Evolutionary conservation across 2,113 vertebrate genomes (phyloP).

Genomic region (Heliornis fulica): DNA sequence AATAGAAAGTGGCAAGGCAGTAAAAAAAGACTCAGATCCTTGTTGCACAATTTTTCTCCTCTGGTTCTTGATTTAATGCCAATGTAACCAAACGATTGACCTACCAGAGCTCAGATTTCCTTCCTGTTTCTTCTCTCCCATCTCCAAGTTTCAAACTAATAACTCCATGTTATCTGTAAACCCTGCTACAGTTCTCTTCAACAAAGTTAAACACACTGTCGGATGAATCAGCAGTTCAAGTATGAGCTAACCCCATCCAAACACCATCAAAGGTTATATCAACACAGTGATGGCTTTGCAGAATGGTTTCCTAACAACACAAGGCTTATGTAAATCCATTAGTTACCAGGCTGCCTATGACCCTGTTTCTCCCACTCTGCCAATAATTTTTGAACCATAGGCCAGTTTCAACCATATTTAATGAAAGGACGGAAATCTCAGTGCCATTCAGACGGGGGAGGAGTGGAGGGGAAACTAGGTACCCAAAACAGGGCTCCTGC

Average conservation of each 20-base stretch:
- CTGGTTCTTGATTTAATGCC: constrained; percentile 24
- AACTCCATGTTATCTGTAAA: neutral
- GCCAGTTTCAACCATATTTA: neutral
- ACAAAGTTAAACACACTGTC: neutral
- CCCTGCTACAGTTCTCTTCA: neutral
- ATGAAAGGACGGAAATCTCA: neutral
- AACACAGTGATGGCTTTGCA: neutral
- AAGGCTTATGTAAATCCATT: neutral
- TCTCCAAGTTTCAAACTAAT: neutral
- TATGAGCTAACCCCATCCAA: neutral
- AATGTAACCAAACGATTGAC: constrained; percentile 41
- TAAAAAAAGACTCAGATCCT: neutral
- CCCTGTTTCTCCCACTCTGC: neutral
- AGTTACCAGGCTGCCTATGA: neutral
- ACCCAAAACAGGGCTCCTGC: neutral
- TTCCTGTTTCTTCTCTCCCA: constrained; percentile 48
- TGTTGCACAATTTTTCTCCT: constrained; percentile 45
- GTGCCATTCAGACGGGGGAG: accelerated
- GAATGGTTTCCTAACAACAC: neutral
- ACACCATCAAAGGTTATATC: neutral
- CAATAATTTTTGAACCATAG: neutral
- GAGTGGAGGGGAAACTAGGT: neutral
- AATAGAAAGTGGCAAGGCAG: constrained; percentile 33
- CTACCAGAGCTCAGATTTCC: constrained; percentile 57
- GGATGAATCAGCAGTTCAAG: neutral